Evolutionary conservation across 2,113 vertebrate genomes (phyloP).

Genomic region (Sclerurus mexicanus): DNA sequence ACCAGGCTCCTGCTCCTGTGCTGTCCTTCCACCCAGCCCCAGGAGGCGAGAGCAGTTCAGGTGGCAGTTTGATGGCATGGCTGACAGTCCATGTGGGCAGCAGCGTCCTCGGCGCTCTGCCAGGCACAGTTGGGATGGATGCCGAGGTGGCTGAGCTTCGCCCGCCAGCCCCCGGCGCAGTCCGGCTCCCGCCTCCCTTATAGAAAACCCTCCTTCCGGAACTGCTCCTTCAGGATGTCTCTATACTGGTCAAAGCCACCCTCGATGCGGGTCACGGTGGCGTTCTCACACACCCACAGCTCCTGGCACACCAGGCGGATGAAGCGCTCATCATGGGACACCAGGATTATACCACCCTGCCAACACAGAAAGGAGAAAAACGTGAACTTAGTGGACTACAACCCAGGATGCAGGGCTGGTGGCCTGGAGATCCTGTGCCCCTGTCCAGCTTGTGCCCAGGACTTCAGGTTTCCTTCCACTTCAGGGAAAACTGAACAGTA

Average conservation of each 20-base stretch:
- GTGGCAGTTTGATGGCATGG: conserved; percentile 14
- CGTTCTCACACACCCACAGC: conserved; percentile 92
- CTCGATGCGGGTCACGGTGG: conserved; percentile 83
- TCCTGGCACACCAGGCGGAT: conserved; percentile 93
- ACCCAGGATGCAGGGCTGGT: background rate
- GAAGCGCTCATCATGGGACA: conserved; percentile 94
- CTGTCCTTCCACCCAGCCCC: background rate
- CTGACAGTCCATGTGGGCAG: background rate
- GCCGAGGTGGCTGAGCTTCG: background rate
- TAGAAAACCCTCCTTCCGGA: conserved; percentile 93
- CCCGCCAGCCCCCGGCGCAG: background rate
- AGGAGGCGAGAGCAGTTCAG: background rate
- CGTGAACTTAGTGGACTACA: background rate
- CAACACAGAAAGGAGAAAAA: background rate
- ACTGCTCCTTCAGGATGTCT: conserved; percentile 95
- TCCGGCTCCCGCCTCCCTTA: conserved; percentile 68
- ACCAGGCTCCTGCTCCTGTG: background rate
- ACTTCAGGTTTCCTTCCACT: background rate
- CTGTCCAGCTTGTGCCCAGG: background rate
- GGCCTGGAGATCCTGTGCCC: background rate
- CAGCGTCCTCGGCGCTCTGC: background rate
- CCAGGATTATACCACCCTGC: conserved; percentile 92
- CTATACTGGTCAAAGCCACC: conserved; percentile 97
- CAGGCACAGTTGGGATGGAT: conserved; percentile 30
- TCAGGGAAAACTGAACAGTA: background rate